phyloP scores from a whole-genome alignment of 2,113 vertebrate species.

The Pelecanoides urinatrix region DNA sequence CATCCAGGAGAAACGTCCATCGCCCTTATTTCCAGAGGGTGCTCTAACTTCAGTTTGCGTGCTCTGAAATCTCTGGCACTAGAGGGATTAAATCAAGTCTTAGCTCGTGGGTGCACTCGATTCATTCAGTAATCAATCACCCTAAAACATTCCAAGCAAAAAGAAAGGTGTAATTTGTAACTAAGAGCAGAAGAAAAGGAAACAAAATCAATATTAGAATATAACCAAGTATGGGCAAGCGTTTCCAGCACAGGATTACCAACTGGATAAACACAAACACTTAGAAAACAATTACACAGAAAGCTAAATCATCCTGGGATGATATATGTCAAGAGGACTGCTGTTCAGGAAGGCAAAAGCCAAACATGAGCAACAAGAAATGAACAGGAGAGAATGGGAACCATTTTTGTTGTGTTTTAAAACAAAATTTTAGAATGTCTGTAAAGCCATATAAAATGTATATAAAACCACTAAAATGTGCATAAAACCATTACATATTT shows the following conservation, averaged over 20 bases:
- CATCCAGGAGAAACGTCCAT: neutral
- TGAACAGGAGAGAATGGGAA: neutral
- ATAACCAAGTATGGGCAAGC: constrained; percentile 14
- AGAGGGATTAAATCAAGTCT: constrained; percentile 25
- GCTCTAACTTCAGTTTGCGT: neutral
- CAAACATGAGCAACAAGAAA: neutral
- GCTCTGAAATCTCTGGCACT: neutral
- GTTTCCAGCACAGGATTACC: neutral
- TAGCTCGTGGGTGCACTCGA: neutral
- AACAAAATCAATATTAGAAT: constrained; percentile 48
- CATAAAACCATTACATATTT: neutral
- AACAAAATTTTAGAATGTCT: neutral
- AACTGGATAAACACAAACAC: neutral
- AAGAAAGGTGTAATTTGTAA: constrained; percentile 22
- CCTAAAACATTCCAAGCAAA: constrained; percentile 25
- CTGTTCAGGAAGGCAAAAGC: neutral
- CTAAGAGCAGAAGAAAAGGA: constrained; percentile 27
- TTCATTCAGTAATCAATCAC: constrained; percentile 49
- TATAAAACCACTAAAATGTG: neutral
- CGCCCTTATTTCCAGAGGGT: neutral
- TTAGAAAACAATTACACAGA: constrained; percentile 2
- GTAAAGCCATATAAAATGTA: neutral
- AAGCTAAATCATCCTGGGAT: neutral
- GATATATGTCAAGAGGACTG: neutral
- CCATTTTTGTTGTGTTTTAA: neutral